Evolutionary conservation across 2,888 invertebrate species (phyloP).

Genomic region (Incurvaria masculella): DNA sequence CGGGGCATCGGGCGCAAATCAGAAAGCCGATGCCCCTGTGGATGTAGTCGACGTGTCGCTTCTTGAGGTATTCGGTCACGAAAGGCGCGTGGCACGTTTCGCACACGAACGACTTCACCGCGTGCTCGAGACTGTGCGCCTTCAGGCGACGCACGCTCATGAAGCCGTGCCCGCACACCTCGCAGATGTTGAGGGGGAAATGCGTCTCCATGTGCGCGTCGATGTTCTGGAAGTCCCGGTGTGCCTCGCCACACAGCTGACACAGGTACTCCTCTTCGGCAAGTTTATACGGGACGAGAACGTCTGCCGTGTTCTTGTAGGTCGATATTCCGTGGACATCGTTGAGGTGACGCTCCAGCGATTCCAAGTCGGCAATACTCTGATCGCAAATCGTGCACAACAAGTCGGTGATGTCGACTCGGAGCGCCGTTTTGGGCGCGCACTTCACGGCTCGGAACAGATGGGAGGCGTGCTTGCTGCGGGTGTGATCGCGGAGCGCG

Average conservation of each 20-base stretch:
- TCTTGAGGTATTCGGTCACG: conserved; percentile 25
- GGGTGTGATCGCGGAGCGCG: conserved; percentile 36
- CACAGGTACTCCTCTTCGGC: conserved; percentile 32
- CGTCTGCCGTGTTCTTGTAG: conserved; percentile 39
- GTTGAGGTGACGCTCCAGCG: conserved; percentile 38
- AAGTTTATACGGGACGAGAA: conserved; percentile 43
- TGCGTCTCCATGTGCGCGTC: conserved; percentile 42
- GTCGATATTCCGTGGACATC: conserved; percentile 36
- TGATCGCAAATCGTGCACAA: conserved; percentile 39
- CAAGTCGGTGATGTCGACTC: conserved; percentile 43
- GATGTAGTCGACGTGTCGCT: no score
- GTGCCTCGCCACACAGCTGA: conserved; percentile 36
- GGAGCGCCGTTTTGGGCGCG: conserved; percentile 36
- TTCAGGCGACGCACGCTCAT: background rate
- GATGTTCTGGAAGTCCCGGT: conserved; percentile 32
- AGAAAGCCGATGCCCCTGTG: no score
- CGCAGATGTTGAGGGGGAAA: conserved; percentile 18
- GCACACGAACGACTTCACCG: conserved; percentile 34
- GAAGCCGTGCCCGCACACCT: background rate
- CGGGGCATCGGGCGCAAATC: no score
- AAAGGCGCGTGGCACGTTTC: conserved; percentile 48
- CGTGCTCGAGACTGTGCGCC: background rate
- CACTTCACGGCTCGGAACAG: no score
- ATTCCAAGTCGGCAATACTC: conserved; percentile 32
- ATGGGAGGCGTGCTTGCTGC: conserved; percentile 25